Percentiles rank a stretch among this genome's conserved stretches.
Conservation (phyloP, 2,797 vertebrate genomes). For the Gymnothorax javanicus region DNA sequence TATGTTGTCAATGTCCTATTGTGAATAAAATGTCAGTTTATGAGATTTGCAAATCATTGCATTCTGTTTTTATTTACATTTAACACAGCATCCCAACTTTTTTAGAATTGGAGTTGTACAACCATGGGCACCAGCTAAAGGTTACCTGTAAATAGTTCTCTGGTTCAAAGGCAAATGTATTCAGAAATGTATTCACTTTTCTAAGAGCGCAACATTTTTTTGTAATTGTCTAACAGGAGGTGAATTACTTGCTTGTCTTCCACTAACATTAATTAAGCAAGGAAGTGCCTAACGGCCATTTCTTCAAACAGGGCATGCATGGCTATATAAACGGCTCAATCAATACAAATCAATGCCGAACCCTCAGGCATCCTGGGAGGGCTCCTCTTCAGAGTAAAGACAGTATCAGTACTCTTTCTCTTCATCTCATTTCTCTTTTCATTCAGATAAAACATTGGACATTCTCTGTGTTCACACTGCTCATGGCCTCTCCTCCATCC, state of each 20-base stretch:
- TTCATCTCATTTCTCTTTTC: neutral
- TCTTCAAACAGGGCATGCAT: constrained; percentile 11
- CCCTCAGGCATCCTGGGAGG: neutral
- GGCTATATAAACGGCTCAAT: constrained; percentile 21
- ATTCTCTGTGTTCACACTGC: constrained; percentile 11
- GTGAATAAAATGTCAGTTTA: too few relatives aligned
- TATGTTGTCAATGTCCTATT: too few relatives aligned
- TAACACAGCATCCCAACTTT: too few relatives aligned
- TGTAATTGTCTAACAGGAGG: neutral
- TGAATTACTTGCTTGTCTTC: neutral
- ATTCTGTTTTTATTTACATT: too few relatives aligned
- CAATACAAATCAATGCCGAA: constrained; percentile 9
- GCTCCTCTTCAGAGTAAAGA: neutral
- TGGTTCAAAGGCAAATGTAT: neutral
- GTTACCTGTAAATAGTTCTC: neutral
- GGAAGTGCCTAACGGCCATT: neutral
- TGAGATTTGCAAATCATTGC: too few relatives aligned
- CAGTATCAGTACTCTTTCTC: neutral
- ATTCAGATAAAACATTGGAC: constrained; percentile 8
- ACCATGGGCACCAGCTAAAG: neutral
- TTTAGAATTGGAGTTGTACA: too few relatives aligned
- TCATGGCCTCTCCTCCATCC: neutral
- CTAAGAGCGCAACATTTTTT: neutral
- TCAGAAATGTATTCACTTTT: neutral
- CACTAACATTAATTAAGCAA: neutral